A percentile compares a stretch with the other conserved stretches of the same genome.
Conservation (phyloP, 2,113 vertebrate species). For the Saccopteryx leptura region DNA sequence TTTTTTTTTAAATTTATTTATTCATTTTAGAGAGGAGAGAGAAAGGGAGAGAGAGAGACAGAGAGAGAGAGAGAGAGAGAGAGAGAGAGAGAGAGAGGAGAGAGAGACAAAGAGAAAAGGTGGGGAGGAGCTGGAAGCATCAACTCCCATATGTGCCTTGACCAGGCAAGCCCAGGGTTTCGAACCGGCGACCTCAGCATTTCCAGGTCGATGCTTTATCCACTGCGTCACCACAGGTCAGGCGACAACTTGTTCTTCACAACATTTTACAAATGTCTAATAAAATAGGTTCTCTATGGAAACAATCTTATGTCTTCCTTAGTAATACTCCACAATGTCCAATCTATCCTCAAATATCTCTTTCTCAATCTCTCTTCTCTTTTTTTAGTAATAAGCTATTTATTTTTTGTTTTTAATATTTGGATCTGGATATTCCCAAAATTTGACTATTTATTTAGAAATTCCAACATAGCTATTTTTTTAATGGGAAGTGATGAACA, state of each 20-base stretch:
- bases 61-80: too few species aligned
- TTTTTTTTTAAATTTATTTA: too few species aligned
- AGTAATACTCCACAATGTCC: conserved; percentile 8
- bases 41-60: too few species aligned
- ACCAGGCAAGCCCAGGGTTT: too few species aligned
- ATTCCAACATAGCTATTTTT: conserved; percentile 51
- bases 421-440: neutral
- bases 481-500: neutral
- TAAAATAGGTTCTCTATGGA: conserved; percentile 65
- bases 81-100: too few species aligned
- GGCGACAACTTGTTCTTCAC: neutral
- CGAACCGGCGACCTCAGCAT: too few species aligned
- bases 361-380: neutral
- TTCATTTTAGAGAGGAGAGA: too few species aligned
- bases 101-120: too few species aligned
- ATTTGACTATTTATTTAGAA: conserved; percentile 36
- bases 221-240: too few species aligned
- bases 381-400: conserved; percentile 54
- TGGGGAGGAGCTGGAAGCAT: too few species aligned
- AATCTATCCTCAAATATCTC: conserved; percentile 39
- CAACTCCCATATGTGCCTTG: too few species aligned
- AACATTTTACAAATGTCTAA: conserved; percentile 73
- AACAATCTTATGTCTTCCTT: conserved; percentile 62
- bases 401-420: conserved; percentile 65
- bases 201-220: too few species aligned